These are phyloP conservation scores for Dicentrarchus labrax DNA, from an alignment of 2,113 vertebrate species.

Conservation along the genomic window DNA sequence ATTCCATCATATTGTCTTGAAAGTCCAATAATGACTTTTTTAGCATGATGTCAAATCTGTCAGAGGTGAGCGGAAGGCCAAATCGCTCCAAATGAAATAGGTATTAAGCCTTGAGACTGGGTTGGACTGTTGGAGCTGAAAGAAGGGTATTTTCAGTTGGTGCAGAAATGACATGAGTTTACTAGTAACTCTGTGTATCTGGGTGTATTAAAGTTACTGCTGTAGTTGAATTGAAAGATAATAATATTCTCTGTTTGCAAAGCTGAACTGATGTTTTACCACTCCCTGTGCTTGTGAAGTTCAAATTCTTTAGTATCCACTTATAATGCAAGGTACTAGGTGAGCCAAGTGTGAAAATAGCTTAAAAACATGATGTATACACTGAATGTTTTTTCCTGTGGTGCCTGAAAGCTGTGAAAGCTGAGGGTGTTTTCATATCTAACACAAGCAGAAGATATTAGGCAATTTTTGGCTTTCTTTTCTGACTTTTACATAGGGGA, in stretches of 20 bases:
- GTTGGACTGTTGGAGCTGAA: constrained; percentile 31
- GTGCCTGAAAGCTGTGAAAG: neutral
- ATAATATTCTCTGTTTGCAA: neutral
- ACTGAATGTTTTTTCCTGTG: neutral
- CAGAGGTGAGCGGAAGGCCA: constrained; percentile 40
- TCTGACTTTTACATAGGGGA: neutral
- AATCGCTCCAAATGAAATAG: constrained; percentile 39
- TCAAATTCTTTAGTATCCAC: neutral
- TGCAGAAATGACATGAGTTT: neutral
- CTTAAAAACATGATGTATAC: neutral
- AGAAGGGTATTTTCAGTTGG: neutral
- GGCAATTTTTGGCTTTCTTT: neutral
- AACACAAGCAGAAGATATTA: neutral
- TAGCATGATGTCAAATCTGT: constrained; percentile 29
- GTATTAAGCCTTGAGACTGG: constrained; percentile 28
- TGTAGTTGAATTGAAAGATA: neutral
- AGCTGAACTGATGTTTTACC: constrained; percentile 1
- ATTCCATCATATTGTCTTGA: constrained; percentile 38
- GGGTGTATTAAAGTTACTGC: neutral
- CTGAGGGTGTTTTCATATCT: neutral
- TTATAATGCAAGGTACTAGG: neutral
- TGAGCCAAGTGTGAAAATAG: neutral
- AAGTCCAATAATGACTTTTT: constrained; percentile 38
- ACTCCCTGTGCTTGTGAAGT: neutral
- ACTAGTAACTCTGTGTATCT: neutral